Base-by-base conservation (phyloP, 2,888 invertebrate genomes). In the Drosophila yooni region DNA sequence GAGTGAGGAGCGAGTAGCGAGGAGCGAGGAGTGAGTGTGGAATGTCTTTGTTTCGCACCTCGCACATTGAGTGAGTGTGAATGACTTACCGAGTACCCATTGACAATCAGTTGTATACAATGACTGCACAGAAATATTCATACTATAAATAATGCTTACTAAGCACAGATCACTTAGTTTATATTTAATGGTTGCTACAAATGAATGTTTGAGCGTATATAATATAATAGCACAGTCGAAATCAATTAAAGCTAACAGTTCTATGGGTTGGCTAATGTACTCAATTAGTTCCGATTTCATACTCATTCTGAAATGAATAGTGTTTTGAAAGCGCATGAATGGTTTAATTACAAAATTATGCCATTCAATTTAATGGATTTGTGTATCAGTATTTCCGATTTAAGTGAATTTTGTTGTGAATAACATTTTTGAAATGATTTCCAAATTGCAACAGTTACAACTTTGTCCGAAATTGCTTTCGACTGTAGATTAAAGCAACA, bases 11-110 rank as follows among this genome's bases (percentile, higher is more conserved):
- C 10, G 0, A 0, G 11, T 10, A 3, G 27, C 3, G 27, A 3
- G 27, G 3, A 51, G n/a, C n/a, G n/a, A n/a, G n/a, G n/a, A n/a
- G 53, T 27, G n/a, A 10, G 51, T 74, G 60, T 74, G 60, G 54
- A 64, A 64, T 64, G 57, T 50, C 52, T 65, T 79, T 59, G 62
- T 53, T 60, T 57, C n/a, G 43, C 43, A 43, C n/a, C 40, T 40
- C n/a, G n/a, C n/a, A 40, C n/a, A 40, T n/a, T 21, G 13, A 46
- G 46, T 21, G 13, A 46, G 46, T 46, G 46, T 15, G 46, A 46
- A 25, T 25, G 46, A 46, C 25, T 46, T 46, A 46, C 11, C 15
- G 33, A 25, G 21, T 8, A 40, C 25, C 21, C n/a, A 38, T 38
- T n/a, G 60, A 31, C 27, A 33, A 25, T 2, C 18, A 18, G 7